Base-by-base conservation (phyloP, 2,888 invertebrate species). In the Drosophila pseudotakahashii region DNA sequence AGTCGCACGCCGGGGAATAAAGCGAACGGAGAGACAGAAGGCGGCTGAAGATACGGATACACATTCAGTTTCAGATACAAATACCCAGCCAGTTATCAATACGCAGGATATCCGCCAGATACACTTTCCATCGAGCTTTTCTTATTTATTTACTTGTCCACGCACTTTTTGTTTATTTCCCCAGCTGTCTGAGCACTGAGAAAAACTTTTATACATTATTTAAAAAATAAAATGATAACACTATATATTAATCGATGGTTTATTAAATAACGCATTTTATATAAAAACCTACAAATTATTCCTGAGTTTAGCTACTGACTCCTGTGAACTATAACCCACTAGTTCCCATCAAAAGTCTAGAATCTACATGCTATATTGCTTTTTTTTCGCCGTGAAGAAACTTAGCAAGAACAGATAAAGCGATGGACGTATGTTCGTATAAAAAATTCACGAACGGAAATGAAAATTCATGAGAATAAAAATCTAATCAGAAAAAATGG, bases 381-480 rank as follows among this genome's bases (percentile, higher is more conserved):
- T 10, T 19, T 14, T 41, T 32, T 48, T 11, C 26, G 16, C 48
- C 19, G 48, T 19, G 16, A 13, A 48, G 32, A 16, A 16, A 34
- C 34, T 48, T 4, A 47, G 2, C 47, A 30, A 30, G 3, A 16
- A 13, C 7, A 34, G 48, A 32, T 34, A 47, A 66, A 72, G 58
- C 58, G 45, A 53, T 66, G 53, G 61, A 61, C 37, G 37, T 61
- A 61, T 19, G 36, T 36, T n/a, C 45, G 47, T 34, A 66, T 66
- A 58, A 76, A 72, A 83, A 69, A 78, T 78, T 67, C 70, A 69
- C 57, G 45, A 76, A 68, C 81, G 81, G 81, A 81, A 84, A 84
- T 84, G 81, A 81, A 81, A 84, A 81, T 81, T 81, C 81, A 81
- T 81, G 81, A 78, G 78, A 62, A 81, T 76, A 78, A 78, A 83